Evolutionary conservation across 2,888 invertebrate genomes (phyloP), one percentile per base, ranked within the genome.

Genomic region (Anticlea derivata): DNA sequence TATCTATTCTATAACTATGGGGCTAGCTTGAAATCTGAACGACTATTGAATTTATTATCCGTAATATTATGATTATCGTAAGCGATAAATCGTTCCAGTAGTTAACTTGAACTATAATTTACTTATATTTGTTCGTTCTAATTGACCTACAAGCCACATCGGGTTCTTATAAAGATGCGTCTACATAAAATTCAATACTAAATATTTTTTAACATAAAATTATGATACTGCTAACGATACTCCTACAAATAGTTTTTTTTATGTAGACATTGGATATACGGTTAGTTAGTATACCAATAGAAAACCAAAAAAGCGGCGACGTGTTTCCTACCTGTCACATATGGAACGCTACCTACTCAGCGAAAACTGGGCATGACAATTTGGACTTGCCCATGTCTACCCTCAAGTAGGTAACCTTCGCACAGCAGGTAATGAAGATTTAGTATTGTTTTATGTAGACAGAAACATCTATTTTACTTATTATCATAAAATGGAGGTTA

Each of bases 61-160:
- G n/a, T n/a, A 7, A 5, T 7, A 13, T 31, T 13, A 39, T 29
- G 11, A 2, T 40, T 35, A 29, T 52, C 39, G 39, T 7, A 53
- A 51, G 51, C 52, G 57, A 50, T 43, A 48, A 52, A 46, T 63
- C 5, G 26, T 50, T 26, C 30, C 49, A 51, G 55, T 22, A 48
- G 0, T 45, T 52, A 41, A 40, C 48, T 50, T 31, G 58, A 50
- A 11, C 8, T 40, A 33, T 33, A 38, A 33, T 50, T 33, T 50
- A 46, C 38, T 46, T 30, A 26, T 43, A 50, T 50, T 46, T 49
- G 50, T 55, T 39, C 27, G 29, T 50, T 70, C 79, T 87, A 88
- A 88, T 88, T 88, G 88, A 88, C 88, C 83, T 81, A 83, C 56
- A 86, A 85, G 83, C 79, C 84, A 83, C 83, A 74, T 80, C 55